These are phyloP conservation scores for Hypotaenidia philippensis DNA, from an alignment of 2,797 vertebrate species.

Conservation along the genomic window DNA sequence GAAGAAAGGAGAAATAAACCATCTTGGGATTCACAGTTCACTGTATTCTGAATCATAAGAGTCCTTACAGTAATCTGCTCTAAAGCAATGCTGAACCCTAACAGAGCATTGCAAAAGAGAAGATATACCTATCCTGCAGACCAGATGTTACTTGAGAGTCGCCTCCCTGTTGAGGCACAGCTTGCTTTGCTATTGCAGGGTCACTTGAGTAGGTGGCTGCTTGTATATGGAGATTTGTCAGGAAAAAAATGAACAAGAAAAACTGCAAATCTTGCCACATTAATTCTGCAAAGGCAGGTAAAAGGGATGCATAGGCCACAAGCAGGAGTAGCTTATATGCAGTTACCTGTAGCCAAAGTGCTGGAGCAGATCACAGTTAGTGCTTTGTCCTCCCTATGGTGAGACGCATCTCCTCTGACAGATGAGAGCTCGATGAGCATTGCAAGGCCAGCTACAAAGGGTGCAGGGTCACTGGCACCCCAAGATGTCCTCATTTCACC, in stretches of 20 bases:
- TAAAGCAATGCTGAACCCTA: background rate
- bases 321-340: background rate
- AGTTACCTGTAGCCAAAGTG: background rate
- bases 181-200: background rate
- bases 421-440: background rate
- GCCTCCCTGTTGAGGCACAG: background rate
- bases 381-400: background rate
- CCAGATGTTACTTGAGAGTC: background rate
- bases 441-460: background rate
- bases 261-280: background rate
- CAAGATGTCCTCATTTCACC: background rate
- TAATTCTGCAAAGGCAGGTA: background rate
- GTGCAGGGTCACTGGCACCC: fast-evolving
- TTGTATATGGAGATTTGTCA: background rate
- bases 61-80: background rate
- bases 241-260: background rate
- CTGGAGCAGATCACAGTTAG: background rate
- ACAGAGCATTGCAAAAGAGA: background rate
- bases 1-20: background rate
- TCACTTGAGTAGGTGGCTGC: background rate
- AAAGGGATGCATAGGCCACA: background rate
- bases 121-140: background rate
- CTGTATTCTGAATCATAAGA: background rate
- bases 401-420: background rate
- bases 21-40: background rate